Conservation (phyloP, 1,140 invertebrate species). For the Drosophila ogumai region DNA sequence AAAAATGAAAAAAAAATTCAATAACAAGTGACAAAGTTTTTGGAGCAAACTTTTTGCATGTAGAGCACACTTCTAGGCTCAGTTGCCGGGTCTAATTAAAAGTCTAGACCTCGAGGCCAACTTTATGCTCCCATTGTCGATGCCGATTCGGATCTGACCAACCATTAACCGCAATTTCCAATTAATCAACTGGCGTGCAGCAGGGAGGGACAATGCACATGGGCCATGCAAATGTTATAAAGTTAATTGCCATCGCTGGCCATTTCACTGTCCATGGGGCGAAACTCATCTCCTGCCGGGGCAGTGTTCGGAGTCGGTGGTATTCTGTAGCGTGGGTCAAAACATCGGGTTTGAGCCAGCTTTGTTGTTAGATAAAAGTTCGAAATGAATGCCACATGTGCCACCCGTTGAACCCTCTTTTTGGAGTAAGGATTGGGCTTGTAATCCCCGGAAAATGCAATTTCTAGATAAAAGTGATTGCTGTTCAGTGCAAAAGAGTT, state of each 20-base stretch:
- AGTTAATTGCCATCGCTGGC: conserved; percentile 74
- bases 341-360: conserved; percentile 35
- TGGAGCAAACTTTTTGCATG: conserved; percentile 60
- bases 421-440: neutral
- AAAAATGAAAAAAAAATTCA: conserved; percentile 44
- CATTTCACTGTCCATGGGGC: conserved; percentile 31
- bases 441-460: conserved; percentile 9
- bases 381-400: conserved; percentile 36
- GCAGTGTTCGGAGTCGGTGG: neutral
- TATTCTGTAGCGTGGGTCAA: conserved; percentile 7
- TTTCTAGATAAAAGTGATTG: conserved; percentile 20
- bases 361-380: conserved; percentile 57
- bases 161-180: conserved; percentile 79
- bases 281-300: conserved; percentile 7
- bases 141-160: conserved; percentile 51
- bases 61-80: conserved; percentile 49
- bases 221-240: conserved; percentile 77
- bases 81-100: conserved; percentile 67
- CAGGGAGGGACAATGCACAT: conserved; percentile 44
- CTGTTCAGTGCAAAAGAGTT: neutral
- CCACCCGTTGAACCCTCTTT: conserved; percentile 2
- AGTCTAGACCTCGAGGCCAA: conserved; percentile 65
- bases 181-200: conserved; percentile 73
- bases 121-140: conserved; percentile 41
- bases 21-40: conserved; percentile 67